phyloP scores from a whole-genome alignment of 1,140 invertebrate genomes.

The Doryteuthis pealeii region DNA sequence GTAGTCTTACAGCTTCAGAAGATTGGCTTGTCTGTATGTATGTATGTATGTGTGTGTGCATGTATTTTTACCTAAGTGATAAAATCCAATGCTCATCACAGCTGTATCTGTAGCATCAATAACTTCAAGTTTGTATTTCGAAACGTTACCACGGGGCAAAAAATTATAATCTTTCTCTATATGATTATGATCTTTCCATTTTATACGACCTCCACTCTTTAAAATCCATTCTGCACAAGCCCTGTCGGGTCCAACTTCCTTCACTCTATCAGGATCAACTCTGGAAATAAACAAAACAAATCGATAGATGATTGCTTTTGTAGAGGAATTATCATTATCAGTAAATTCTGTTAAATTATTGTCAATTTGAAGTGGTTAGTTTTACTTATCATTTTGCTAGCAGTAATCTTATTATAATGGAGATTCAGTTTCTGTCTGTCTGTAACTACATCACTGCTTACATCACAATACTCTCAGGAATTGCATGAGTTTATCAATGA shows the following conservation, averaged over 20 bases:
- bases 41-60: too few species aligned
- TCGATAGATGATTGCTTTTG: background rate
- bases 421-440: background rate
- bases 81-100: conserved; percentile 77
- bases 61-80: conserved; percentile 77
- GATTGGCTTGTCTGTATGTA: too few species aligned
- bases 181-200: conserved; percentile 66
- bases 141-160: conserved; percentile 63
- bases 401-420: background rate
- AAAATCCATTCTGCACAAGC: conserved; percentile 91
- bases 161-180: conserved; percentile 72
- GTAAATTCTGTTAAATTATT: background rate
- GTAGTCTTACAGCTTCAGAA: too few species aligned
- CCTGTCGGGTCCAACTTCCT: conserved; percentile 76
- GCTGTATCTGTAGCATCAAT: conserved; percentile 77
- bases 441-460: too few species aligned
- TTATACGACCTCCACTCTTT: conserved; percentile 76
- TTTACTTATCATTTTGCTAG: too few species aligned
- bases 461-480: background rate
- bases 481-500: too few species aligned
- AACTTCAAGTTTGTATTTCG: conserved; percentile 66
- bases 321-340: background rate
- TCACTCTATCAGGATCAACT: conserved; percentile 71
- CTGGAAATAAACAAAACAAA: conserved; percentile 52
- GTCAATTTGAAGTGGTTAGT: too few species aligned